Evolutionary conservation across 2,888 invertebrate genomes (phyloP), one percentile per base, ranked within the genome.

Genomic region (Eristalis pertinax): DNA sequence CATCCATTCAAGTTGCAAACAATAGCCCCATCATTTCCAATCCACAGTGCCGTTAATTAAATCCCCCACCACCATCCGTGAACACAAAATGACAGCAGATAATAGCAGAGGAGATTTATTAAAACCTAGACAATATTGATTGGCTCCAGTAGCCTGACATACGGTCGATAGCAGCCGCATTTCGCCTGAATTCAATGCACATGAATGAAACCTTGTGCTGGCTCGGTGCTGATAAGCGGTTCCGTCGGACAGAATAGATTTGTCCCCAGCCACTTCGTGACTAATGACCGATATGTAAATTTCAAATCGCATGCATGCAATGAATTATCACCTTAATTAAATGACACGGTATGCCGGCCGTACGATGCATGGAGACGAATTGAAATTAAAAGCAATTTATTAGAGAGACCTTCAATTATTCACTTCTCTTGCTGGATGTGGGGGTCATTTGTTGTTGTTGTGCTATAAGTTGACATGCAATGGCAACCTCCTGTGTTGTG

Each of bases 261-360:
- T 50, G 50, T 50, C 19, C 50, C 50, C 50, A 19, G 50, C 50
- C 19, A 50, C 19, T 60, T 60, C 26, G 60, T 60, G 60, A 60
- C 60, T 19, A 50, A 50, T 19, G 50, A 50, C 50, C 50, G 50
- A 50, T 50, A 19, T 50, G 60, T 60, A 29, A 43, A 72, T 62
- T 41, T 19, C 72, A 72, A 50, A 70, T 70, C 70, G 58, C 70
- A 38, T 58, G 58, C 58, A 24, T 56, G 19, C 3, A 32, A 32
- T 56, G n/a, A 32, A 56, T 69, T 56, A 69, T 56, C 69, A 19
- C 29, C 19, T 22, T 69, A 56, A 56, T 32, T 32, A 69, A 32
- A 19, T 56, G 50, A 50, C 56, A 56, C 56, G 4, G 32, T 22
- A 35, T 32, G 13, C 26, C 50, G 11, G 19, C 22, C 24, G 32